These are phyloP conservation scores for Bubo bubo DNA, from an alignment of 2,113 vertebrate genomes.

Conservation along the genomic window DNA sequence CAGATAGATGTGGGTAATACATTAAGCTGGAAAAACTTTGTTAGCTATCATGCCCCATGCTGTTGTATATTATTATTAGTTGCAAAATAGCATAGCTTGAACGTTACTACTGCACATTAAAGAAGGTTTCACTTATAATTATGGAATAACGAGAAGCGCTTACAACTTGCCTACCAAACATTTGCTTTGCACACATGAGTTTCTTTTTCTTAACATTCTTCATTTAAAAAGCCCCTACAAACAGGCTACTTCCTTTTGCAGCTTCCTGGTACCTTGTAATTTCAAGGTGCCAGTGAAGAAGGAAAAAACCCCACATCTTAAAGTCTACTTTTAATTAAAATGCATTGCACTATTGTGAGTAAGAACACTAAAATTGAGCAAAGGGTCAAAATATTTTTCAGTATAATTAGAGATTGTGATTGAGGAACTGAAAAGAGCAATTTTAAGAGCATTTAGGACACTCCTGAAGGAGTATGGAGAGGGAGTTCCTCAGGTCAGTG, in stretches of 20 bases:
- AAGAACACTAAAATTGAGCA: constrained; percentile 26
- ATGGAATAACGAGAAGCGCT: constrained; percentile 80
- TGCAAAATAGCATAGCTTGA: constrained; percentile 86
- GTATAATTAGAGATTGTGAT: not conserved
- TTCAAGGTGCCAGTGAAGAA: constrained; percentile 31
- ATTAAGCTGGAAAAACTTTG: constrained; percentile 67
- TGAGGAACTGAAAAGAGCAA: not conserved
- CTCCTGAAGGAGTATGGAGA: not conserved
- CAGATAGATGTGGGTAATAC: constrained; percentile 48
- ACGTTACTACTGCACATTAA: constrained; percentile 86
- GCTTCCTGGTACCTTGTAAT: constrained; percentile 23
- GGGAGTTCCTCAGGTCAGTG: not conserved
- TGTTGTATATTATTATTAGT: constrained; percentile 87
- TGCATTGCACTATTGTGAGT: constrained; percentile 1
- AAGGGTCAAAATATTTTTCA: constrained; percentile 22
- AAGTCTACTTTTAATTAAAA: constrained; percentile 80
- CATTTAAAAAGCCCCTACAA: constrained; percentile 56
- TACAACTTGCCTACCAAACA: constrained; percentile 80
- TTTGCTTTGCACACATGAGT: constrained; percentile 65
- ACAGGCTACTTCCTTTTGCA: constrained; percentile 67
- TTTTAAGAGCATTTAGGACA: not conserved
- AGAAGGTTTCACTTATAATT: constrained; percentile 87
- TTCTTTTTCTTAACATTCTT: constrained; percentile 23
- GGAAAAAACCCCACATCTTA: constrained; percentile 8
- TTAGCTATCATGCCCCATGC: constrained; percentile 78